Base-by-base conservation (phyloP, 2,888 invertebrate species). In the Spialia ferax region DNA sequence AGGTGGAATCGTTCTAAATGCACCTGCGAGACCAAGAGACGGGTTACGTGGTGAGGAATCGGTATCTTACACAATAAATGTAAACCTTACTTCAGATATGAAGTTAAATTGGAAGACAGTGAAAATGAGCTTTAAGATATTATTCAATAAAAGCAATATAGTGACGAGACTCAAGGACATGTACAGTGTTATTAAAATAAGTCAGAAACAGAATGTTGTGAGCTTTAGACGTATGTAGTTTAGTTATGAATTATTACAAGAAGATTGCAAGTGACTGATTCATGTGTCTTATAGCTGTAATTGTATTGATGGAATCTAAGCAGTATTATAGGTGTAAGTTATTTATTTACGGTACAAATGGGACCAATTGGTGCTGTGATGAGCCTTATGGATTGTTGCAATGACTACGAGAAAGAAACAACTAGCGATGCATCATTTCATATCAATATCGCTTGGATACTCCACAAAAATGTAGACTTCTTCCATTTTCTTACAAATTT, bases 1-100 rank as follows among this genome's bases (percentile, higher is more conserved):
- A 85, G 80, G 89, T 93, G 93, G 93, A 93, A 91, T 84, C 86
- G 91, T 66, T 88, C 83, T 87, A 93, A 90, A 72, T 93, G 93
- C 72, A 72, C 76, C 1, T 93, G 93, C 70, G 93, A 93, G 72
- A 76, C 76, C 79, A 69, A 81, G 77, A 73, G 81, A 68, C 72
- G 71, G 63, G 59, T 71, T 66, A 48, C 68, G 4, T 73, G 76
- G 71, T 73, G 71, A 71, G 45, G 8, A 29, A 29, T 29, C 15
- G 22, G 26, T 32, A 50, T 22, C 45, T 22, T 2, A 50, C 11
- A 35, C 8, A 35, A 20, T 1, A 8, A 11, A 22, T 50, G 22
- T 11, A 0, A 18, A 2, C 18, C 2, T 48, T 2, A 4, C 1
- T 10, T 18, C 48, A 11, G 11, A 5, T 10, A 10, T 20, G 18